Percentiles rank a stretch among this genome's conserved stretches.
Evolutionary conservation across 2,797 vertebrate species (phyloP).

Genomic region (Euthynnus affinis): DNA sequence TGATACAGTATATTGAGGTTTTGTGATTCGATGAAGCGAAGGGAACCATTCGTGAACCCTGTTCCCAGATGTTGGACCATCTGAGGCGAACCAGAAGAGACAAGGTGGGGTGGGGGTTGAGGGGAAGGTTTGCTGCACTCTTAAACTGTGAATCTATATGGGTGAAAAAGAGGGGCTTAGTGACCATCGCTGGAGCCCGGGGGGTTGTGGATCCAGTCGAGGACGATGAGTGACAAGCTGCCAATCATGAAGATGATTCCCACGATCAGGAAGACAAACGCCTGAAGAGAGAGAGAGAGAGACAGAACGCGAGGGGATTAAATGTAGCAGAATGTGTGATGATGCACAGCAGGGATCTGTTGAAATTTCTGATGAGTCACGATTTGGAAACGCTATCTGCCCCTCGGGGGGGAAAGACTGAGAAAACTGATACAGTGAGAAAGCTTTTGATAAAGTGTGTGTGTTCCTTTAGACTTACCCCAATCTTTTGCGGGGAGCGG

Average conservation of each 20-base stretch:
- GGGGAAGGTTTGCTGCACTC: constrained; percentile 27
- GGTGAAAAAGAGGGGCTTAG: constrained; percentile 77
- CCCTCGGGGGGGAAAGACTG: neutral
- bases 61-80: constrained; percentile 23
- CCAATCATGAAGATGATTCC: constrained; percentile 96
- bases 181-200: constrained; percentile 87
- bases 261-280: constrained; percentile 90
- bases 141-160: constrained; percentile 26
- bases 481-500: constrained; percentile 94
- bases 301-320: constrained; percentile 24
- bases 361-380: constrained; percentile 1
- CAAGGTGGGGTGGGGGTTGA: neutral
- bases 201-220: constrained; percentile 96
- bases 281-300: constrained; percentile 78
- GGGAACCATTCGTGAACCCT: neutral
- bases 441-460: neutral
- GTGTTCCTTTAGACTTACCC: constrained; percentile 85
- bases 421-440: constrained; percentile 54
- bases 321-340: constrained; percentile 10
- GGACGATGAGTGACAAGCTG: constrained; percentile 94
- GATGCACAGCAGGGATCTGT: constrained; percentile 6
- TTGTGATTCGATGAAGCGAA: constrained; percentile 13
- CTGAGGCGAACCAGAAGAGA: constrained; percentile 11
- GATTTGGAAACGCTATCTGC: neutral
- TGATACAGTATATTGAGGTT: constrained; percentile 12